phyloP scores from a whole-genome alignment of 2,888 invertebrate species.

The Drosophila anomalata region DNA sequence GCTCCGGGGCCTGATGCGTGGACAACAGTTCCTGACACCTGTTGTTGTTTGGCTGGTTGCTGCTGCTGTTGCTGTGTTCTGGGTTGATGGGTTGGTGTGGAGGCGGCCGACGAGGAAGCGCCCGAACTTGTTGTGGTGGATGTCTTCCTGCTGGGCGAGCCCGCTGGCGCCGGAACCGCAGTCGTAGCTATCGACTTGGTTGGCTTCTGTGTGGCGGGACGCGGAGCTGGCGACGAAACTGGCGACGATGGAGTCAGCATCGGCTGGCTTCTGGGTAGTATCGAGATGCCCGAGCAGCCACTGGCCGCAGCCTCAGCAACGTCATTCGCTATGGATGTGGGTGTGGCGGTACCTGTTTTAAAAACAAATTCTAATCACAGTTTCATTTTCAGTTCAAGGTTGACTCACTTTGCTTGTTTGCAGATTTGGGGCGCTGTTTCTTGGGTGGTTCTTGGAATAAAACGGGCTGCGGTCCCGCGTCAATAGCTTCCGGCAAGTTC shows the following conservation, averaged over 20 bases:
- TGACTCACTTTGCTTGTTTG: conserved; percentile 67
- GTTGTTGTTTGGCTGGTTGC: conserved; percentile 10
- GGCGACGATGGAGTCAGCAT: conserved; percentile 20
- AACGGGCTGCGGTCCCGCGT: conserved; percentile 38
- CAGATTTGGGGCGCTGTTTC: conserved; percentile 65
- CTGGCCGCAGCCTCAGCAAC: conserved; percentile 64
- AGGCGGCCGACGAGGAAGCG: conserved; percentile 69
- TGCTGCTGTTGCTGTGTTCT: conserved; percentile 23
- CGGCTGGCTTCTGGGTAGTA: conserved; percentile 46
- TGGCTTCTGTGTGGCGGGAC: conserved; percentile 36
- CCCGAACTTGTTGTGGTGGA: conserved; percentile 47
- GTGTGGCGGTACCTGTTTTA: conserved; percentile 62
- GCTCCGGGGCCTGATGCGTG: not conserved
- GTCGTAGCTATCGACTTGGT: conserved; percentile 33
- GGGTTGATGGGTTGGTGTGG: conserved; percentile 72
- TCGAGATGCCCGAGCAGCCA: conserved; percentile 40
- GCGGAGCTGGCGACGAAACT: conserved; percentile 22
- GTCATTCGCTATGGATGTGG: conserved; percentile 68
- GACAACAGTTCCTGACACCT: conserved; percentile 1
- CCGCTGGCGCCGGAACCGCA: conserved; percentile 20
- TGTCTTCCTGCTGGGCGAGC: conserved; percentile 10
- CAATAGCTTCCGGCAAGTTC: conserved; percentile 17
- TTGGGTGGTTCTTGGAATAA: conserved; percentile 52
- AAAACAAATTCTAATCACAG: not conserved
- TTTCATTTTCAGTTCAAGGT: not conserved